A percentile compares a stretch with the other conserved stretches of the same genome.
Evolutionary conservation across 2,113 vertebrate species (phyloP).

Genomic region (Macrotis lagotis): DNA sequence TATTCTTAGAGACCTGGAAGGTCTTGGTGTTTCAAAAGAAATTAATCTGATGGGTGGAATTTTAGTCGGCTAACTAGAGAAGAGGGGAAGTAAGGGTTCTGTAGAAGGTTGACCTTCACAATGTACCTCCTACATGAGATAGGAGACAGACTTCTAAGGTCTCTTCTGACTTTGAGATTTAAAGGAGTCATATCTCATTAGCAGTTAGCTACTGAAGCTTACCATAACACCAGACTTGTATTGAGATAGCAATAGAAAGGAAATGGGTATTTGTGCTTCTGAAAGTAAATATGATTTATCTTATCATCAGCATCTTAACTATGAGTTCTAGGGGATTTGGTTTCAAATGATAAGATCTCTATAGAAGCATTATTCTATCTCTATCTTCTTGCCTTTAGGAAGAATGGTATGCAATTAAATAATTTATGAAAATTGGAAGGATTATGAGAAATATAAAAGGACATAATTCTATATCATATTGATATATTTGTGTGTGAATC

Average conservation of each 20-base stretch:
- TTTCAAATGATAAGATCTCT: constrained; percentile 51
- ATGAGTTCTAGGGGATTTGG: constrained; percentile 52
- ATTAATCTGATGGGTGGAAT: background rate
- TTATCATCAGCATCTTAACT: background rate
- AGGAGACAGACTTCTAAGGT: background rate
- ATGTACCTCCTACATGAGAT: background rate
- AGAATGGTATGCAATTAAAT: constrained; percentile 54
- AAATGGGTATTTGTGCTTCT: background rate
- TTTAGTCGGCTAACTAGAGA: background rate
- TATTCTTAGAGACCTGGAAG: background rate
- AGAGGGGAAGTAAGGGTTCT: background rate
- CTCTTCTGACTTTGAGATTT: background rate
- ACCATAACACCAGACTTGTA: constrained; percentile 5
- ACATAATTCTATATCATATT: background rate
- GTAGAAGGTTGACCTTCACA: background rate
- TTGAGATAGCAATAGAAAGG: background rate
- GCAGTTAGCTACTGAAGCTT: constrained; percentile 12
- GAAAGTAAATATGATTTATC: background rate
- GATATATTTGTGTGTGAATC: constrained; percentile 43
- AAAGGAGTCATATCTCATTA: background rate
- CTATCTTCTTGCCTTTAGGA: constrained; percentile 49
- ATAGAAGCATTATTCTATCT: background rate
- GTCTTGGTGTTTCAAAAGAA: constrained; percentile 14
- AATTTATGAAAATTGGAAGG: constrained; percentile 48
- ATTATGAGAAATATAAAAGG: constrained; percentile 58